These are phyloP conservation scores for Oeneis ivallda DNA, from an alignment of 2,888 invertebrate species.

Conservation along the genomic window DNA sequence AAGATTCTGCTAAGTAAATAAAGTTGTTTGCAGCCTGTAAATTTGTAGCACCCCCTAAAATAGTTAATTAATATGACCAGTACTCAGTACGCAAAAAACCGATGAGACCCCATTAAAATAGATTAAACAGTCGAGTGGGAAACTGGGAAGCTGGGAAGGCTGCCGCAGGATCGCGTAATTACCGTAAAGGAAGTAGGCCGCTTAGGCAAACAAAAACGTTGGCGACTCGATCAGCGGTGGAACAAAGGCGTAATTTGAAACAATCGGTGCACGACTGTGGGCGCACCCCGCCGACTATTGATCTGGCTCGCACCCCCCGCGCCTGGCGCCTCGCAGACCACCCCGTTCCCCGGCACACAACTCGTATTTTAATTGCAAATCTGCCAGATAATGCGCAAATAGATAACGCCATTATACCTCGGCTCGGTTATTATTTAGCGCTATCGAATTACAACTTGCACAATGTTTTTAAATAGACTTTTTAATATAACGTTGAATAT, in stretches of 20 bases:
- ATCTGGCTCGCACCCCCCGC: conserved; percentile 60
- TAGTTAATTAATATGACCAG: conserved; percentile 11
- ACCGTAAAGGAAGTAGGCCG: conserved; percentile 77
- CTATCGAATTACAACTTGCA: conserved; percentile 54
- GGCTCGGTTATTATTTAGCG: conserved; percentile 74
- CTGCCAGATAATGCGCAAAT: conserved; percentile 81
- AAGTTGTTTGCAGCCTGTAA: not conserved
- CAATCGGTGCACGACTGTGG: conserved; percentile 76
- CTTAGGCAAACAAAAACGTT: conserved; percentile 77
- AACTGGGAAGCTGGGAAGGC: conserved; percentile 57
- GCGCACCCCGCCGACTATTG: conserved; percentile 78
- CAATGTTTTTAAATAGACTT: conserved; percentile 6
- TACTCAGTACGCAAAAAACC: conserved; percentile 1
- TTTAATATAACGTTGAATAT: not conserved
- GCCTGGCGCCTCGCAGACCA: conserved; percentile 47
- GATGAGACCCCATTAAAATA: conserved; percentile 46
- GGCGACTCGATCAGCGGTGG: conserved; percentile 77
- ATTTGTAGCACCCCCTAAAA: not conserved
- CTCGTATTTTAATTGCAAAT: conserved; percentile 82
- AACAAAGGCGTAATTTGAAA: conserved; percentile 80
- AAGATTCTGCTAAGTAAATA: not conserved
- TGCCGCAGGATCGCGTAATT: conserved; percentile 76
- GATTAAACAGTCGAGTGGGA: conserved; percentile 51
- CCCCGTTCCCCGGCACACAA: conserved; percentile 58
- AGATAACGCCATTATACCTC: conserved; percentile 79